Evolutionary conservation across 2,888 invertebrate genomes (phyloP).

Genomic region (Hyposoter didymator): DNA sequence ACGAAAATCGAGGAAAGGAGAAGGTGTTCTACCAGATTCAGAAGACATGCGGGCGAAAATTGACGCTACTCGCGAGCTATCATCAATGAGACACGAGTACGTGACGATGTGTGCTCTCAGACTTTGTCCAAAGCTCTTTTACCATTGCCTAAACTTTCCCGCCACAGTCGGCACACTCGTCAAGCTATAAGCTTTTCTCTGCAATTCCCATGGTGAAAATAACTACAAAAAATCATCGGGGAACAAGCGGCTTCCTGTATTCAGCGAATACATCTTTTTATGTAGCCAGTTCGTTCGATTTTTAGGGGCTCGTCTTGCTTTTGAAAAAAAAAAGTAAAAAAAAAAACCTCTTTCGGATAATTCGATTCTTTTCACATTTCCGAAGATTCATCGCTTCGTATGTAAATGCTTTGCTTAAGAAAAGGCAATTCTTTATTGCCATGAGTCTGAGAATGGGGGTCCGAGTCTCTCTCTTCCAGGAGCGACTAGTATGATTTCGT

Average conservation of each 20-base stretch:
- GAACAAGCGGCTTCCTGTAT: conserved; percentile 3
- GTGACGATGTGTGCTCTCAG: conserved; percentile 48
- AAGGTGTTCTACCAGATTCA: conserved; percentile 4
- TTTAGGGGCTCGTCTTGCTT: no score
- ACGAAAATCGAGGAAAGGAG: conserved; percentile 20
- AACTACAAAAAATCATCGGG: not conserved
- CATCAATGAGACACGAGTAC: conserved; percentile 54
- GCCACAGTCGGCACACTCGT: conserved; percentile 14
- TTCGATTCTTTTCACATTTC: no score
- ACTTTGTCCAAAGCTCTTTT: conserved; percentile 21
- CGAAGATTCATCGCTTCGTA: no score
- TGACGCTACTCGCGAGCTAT: conserved; percentile 32
- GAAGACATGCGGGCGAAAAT: conserved; percentile 38
- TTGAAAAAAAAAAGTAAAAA: no score
- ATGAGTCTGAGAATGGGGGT: no score
- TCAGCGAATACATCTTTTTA: not conserved
- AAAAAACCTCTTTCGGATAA: no score
- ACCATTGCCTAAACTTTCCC: conserved; percentile 17
- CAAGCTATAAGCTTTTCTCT: conserved; percentile 14
- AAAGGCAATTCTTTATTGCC: no score
- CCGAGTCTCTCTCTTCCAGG: not conserved
- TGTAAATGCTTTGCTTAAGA: no score
- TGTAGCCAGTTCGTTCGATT: conserved; percentile 29
- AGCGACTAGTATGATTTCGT: not conserved
- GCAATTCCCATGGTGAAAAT: conserved; percentile 30